Base-by-base conservation (phyloP, 2,113 vertebrate genomes). In the Raja brachyura region DNA sequence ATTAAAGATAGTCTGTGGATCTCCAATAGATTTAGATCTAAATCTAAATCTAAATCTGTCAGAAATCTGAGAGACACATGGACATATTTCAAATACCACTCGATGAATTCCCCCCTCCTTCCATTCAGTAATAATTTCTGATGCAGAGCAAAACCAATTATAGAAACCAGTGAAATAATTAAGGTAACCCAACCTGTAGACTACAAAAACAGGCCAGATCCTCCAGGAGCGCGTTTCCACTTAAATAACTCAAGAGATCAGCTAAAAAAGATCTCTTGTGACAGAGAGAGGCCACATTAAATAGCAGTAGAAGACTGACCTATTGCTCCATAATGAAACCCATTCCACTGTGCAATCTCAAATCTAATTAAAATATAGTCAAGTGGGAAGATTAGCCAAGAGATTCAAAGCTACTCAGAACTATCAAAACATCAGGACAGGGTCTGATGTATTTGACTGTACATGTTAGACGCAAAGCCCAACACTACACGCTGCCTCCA, bases 131-230 rank as follows among this genome's bases (percentile, higher is more conserved):
- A 22, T 85, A 16, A 28, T 25, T 85, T 48, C 81, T 85, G 81
- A 20, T 81, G 33, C 78, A 20, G 13, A 81, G 78, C 88, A 70
- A 90, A 90, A 90, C 31, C 63, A 90, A 90, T 90, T 90, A 90
- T 63, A 90, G 90, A 92, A 73, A 92, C 66, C 73, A 73, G 90
- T 9, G 66, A 92, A 92, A 92, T 92, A 92, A 92, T 92, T 92
- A 92, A 74, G 39, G 9, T 16, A 92, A 92, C 66, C 68, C 3
- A 73, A 2, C 90, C 48, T 20, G 25, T 54, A 68, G 68, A 73
- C 73, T 48, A 54, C 70, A 68, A 90, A 73, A 39, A 74, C 39
- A 11, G n/a, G 66, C 68, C 3, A 25, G 90, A 28, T 92, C 66
- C 90, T 73, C 54, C 20, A 92, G 90, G 90, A 92, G 66, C 22